phyloP scores from a whole-genome alignment of 2,113 vertebrate genomes.

The Lophotis ruficrista region DNA sequence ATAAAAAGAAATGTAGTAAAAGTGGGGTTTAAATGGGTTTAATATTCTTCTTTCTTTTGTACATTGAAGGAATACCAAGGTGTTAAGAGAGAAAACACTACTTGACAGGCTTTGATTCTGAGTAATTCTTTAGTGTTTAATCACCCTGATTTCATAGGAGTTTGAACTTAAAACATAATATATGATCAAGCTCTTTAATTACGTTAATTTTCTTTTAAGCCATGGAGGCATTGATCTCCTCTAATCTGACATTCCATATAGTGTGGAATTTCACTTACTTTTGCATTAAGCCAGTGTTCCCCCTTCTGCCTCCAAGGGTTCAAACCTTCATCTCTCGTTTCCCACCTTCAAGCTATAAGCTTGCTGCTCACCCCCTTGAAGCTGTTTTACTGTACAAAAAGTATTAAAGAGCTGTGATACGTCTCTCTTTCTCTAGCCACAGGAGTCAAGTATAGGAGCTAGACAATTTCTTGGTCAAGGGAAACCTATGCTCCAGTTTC shows the following conservation, averaged over 20 bases:
- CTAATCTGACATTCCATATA: slow-evolving; percentile 55
- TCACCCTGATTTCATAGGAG: slow-evolving; percentile 34
- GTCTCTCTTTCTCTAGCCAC: background rate
- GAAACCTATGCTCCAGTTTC: background rate
- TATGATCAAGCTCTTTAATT: slow-evolving; percentile 58
- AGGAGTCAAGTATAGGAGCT: background rate
- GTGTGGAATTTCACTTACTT: slow-evolving; percentile 61
- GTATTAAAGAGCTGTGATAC: background rate
- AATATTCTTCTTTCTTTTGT: background rate
- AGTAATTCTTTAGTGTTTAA: slow-evolving; percentile 51
- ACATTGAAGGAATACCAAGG: slow-evolving; percentile 26
- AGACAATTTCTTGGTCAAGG: background rate
- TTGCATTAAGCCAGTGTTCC: slow-evolving; percentile 38
- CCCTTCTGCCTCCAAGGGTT: slow-evolving; percentile 23
- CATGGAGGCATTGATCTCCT: slow-evolving; percentile 13
- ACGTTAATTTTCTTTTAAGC: slow-evolving; percentile 55
- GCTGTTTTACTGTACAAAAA: slow-evolving; percentile 19
- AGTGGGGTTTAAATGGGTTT: slow-evolving; percentile 17
- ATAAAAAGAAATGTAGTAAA: slow-evolving; percentile 8
- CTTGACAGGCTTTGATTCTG: slow-evolving; percentile 48
- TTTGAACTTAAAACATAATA: slow-evolving; percentile 33
- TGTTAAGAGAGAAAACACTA: slow-evolving; percentile 19
- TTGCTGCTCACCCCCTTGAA: slow-evolving; percentile 23
- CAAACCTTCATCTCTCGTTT: slow-evolving; percentile 39
- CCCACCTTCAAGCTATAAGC: slow-evolving; percentile 13